Base-by-base conservation (phyloP, 64 coral and sea anemone species). In the Montipora efflorescens region DNA sequence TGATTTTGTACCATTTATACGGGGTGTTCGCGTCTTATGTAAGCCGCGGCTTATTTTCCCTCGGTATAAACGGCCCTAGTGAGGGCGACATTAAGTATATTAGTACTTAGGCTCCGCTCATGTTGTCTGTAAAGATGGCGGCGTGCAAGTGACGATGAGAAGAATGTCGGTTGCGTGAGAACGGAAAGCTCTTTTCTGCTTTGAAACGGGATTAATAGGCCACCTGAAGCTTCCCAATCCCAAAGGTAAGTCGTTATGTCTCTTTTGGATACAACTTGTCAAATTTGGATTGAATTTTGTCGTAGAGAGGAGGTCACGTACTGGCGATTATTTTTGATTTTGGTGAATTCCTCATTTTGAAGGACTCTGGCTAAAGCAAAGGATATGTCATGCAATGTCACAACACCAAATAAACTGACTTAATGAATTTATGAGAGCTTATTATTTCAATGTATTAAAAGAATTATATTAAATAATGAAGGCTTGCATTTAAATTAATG, bases 201-300 rank as follows among this genome's bases (percentile, higher is more conserved):
- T 45, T 64, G 8, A 14, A 23, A 64, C 51, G n/a, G 79, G 59
- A 82, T 82, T 82, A 59, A 44, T 14, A 61, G 62, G 0, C 28
- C 28, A 25, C 7, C 20, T 0, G 62, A 62, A 64, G 23, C 79
- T 64, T 45, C 25, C 16, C 20, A 62, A 8, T 57, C 22, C 57
- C 7, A 82, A 82, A 55, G 79, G 79, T 82, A 11, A 82, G 79
- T 82, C 13, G 13, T 5, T 36, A 16, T 61, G 57, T 82, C 12
- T 28, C 22, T 64, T 15, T 36, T 64, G 55, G 0, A 19, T 28
- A 48, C 23, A 80, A 57, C 21, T 57, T 4, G 36, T 36, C 36
- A 36, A 36, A 36, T 36, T 36, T 36, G 36, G 36, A 36, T 36
- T 36, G 36, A 36, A 36, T 36, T 36, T 36, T 36, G 36, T 0